Evolutionary conservation across 2,113 vertebrate genomes (phyloP).

Genomic region (Leptosomus discolor): DNA sequence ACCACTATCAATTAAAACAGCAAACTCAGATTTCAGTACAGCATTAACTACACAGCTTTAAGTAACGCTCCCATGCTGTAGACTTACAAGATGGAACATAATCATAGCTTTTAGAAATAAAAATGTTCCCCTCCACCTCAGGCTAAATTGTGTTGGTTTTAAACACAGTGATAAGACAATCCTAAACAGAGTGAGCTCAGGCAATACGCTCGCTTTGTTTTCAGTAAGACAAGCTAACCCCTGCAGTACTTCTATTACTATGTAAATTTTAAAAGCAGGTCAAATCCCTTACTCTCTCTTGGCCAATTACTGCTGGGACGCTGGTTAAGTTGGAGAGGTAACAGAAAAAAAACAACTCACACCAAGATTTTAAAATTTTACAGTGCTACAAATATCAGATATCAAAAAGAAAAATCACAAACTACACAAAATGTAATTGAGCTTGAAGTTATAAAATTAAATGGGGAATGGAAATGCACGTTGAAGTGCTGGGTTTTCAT

Average conservation of each 20-base stretch:
- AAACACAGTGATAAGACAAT: neutral
- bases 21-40: neutral
- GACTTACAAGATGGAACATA: neutral
- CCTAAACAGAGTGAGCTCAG: neutral
- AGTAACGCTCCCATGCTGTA: neutral
- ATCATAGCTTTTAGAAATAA: neutral
- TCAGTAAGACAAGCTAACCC: neutral
- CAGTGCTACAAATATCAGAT: neutral
- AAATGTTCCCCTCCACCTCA: neutral
- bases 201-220: neutral
- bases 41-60: neutral
- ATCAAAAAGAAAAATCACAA: neutral
- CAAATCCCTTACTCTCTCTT: neutral
- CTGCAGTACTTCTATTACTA: neutral
- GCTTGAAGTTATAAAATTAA: neutral
- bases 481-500: neutral
- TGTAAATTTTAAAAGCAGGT: neutral
- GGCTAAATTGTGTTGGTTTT: neutral
- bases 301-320: neutral
- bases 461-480: neutral
- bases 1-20: neutral
- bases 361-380: neutral
- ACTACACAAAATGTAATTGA: neutral
- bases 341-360: neutral
- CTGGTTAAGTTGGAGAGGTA: neutral